These are phyloP conservation scores for Semotilus atromaculatus DNA, from an alignment of 2,797 vertebrate species.

Conservation along the genomic window DNA sequence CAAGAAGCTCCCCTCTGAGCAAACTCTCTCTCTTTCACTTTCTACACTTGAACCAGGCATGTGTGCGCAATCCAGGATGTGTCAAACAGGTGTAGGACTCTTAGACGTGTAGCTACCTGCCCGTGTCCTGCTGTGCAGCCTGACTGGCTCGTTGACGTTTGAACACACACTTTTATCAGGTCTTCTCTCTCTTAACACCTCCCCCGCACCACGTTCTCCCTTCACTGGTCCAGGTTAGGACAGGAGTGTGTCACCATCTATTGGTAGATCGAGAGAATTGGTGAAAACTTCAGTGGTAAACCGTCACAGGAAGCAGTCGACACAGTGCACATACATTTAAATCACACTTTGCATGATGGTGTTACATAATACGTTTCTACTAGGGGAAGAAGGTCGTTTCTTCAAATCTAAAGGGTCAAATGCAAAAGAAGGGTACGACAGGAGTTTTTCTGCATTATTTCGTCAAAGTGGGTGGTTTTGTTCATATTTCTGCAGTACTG, in stretches of 20 bases:
- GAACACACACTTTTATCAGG: conserved; percentile 60
- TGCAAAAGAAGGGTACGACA: neutral
- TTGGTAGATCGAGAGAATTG: conserved; percentile 62
- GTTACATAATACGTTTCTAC: neutral
- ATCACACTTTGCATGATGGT: conserved; percentile 9
- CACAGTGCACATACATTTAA: neutral
- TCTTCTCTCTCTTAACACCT: conserved; percentile 60
- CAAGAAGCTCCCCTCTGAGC: conserved; percentile 6
- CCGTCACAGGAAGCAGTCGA: neutral
- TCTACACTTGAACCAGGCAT: conserved; percentile 38
- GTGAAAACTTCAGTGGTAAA: conserved; percentile 45
- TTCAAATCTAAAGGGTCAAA: neutral
- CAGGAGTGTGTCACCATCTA: conserved; percentile 70
- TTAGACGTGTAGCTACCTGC: conserved; percentile 43
- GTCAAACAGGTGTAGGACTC: conserved; percentile 57
- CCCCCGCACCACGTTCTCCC: conserved; percentile 29
- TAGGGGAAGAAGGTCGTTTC: neutral
- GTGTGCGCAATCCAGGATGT: conserved; percentile 68
- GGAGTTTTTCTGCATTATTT: neutral
- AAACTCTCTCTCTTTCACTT: conserved; percentile 43
- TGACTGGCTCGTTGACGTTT: conserved; percentile 45
- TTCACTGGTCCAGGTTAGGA: conserved; percentile 65
- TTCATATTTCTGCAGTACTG: conserved; percentile 58
- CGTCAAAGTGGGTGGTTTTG: conserved; percentile 40
- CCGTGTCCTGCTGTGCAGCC: conserved; percentile 61